Base-by-base conservation (phyloP, 1,140 invertebrate species). In the Plodia interpunctella region DNA sequence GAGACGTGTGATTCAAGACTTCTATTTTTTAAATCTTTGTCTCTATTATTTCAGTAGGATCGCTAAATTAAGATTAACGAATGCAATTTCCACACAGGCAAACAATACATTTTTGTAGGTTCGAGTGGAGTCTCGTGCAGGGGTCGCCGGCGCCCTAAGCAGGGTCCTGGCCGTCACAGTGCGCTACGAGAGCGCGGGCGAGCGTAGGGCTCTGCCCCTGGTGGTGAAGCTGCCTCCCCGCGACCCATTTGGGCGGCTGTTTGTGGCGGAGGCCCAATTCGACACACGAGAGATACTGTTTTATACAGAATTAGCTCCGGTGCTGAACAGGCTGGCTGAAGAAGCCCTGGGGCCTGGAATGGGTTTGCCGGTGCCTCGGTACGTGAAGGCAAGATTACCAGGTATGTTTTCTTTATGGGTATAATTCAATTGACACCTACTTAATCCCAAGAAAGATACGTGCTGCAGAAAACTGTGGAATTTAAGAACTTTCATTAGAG, bases 211-310 rank as follows among this genome's bases (percentile, higher is more conserved):
- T 30, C 53, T 94, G 13, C 92, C 91, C 25, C 90, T 96, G 17
- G 93, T 96, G 38, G 92, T 95, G 57, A 97, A 96, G 74, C 90
- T 95, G 6, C 91, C 95, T 44, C 95, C 93, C 8, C 92, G 93
- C 70, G 94, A 95, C 83, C 93, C 93, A 2, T 95, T 94, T 84
- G 94, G 93, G 59, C 88, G 95, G 25, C 93, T 93, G 60, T 95
- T 96, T 77, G 94, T 95, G 28, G 94, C 93, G 30, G 94, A 95
- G 76, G 94, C 94, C 0, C 94, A 96, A 81, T 96, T 96, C 75
- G 94, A 96, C 83, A 91, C 95, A 0, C 90, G 95, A 51, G 95
- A 96, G 84, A 96, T 96, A 68, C 93, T 95, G 62, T 96, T 96
- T 86, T 96, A 96, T 78, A 96, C 94, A 0, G 92, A 94, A 91